A percentile compares a stretch with the other conserved stretches of the same genome.
phyloP scores from a whole-genome alignment of 2,888 invertebrate genomes.

The Leptogaster cylindrica region DNA sequence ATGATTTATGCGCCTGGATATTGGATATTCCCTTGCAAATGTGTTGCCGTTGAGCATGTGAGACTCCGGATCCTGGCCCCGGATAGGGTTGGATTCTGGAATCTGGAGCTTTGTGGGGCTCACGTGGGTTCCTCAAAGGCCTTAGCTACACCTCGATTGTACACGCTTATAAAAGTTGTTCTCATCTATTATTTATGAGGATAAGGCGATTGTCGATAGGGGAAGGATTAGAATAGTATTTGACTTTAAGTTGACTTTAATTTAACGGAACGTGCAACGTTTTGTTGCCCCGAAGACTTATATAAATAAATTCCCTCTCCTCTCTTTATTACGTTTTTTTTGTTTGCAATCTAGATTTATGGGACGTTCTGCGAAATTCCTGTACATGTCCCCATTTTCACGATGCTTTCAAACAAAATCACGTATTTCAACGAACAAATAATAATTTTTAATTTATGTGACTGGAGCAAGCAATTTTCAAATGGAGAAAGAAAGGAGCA shows the following conservation, averaged over 20 bases:
- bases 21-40: slow-evolving; percentile 41
- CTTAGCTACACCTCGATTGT: slow-evolving; percentile 29
- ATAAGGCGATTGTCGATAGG: slow-evolving; percentile 40
- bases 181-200: slow-evolving; percentile 47
- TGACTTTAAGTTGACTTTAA: slow-evolving; percentile 38
- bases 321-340: background rate
- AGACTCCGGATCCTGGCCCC: background rate
- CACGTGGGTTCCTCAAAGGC: slow-evolving; percentile 35
- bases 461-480: slow-evolving; percentile 16
- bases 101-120: slow-evolving; percentile 3
- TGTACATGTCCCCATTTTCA: background rate
- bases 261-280: slow-evolving; percentile 21
- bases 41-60: background rate
- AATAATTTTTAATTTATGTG: slow-evolving; percentile 37
- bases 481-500: too few species aligned
- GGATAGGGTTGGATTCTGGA: too few species aligned
- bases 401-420: background rate
- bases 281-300: slow-evolving; percentile 11
- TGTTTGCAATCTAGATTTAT: slow-evolving; percentile 6
- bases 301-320: too few species aligned
- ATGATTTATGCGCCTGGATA: slow-evolving; percentile 46
- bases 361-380: slow-evolving; percentile 17
- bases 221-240: slow-evolving; percentile 28
- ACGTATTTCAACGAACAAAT: slow-evolving; percentile 23
- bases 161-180: slow-evolving; percentile 43